A percentile compares a stretch with the other conserved stretches of the same genome.
phyloP scores from a whole-genome alignment of 2,888 invertebrate genomes.

The Bombylius discolor region DNA sequence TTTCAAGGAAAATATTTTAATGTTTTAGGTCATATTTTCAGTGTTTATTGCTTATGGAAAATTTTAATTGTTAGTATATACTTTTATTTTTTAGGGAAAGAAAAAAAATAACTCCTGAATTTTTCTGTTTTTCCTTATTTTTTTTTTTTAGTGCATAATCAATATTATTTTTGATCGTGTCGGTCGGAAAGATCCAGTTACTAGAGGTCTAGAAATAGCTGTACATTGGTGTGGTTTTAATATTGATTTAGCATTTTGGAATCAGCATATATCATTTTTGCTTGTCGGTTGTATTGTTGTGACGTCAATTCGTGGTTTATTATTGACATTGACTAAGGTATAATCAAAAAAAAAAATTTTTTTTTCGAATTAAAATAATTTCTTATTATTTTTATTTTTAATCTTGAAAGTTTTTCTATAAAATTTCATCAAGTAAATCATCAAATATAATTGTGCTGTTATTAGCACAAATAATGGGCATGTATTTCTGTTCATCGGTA shows the following conservation, averaged over 20 bases:
- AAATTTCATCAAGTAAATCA: constrained; percentile 96
- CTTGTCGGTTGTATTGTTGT: constrained; percentile 95
- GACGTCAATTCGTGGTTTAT: constrained; percentile 89
- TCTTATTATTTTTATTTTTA: constrained; percentile 8
- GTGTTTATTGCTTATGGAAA: constrained; percentile 96
- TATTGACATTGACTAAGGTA: constrained; percentile 95
- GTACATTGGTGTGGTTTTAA: constrained; percentile 93
- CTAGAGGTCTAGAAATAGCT: constrained; percentile 88
- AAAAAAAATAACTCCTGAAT: neutral
- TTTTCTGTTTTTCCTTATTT: neutral
- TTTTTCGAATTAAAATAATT: neutral
- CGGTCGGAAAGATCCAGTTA: constrained; percentile 96
- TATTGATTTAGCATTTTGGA: constrained; percentile 98
- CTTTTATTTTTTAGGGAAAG: neutral
- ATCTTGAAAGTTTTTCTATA: constrained; percentile 87
- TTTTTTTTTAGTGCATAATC: constrained; percentile 71
- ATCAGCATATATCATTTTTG: constrained; percentile 95
- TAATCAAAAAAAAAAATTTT: neutral
- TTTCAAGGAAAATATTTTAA: constrained; percentile 98
- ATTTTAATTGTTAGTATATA: constrained; percentile 81
- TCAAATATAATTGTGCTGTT: constrained; percentile 95
- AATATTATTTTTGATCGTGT: constrained; percentile 99
- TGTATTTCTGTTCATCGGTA: constrained; percentile 98
- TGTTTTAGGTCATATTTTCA: constrained; percentile 95
- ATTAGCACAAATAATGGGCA: constrained; percentile 98